Base-by-base conservation (phyloP, 1,140 invertebrate genomes). In the Ceratina japonica region DNA sequence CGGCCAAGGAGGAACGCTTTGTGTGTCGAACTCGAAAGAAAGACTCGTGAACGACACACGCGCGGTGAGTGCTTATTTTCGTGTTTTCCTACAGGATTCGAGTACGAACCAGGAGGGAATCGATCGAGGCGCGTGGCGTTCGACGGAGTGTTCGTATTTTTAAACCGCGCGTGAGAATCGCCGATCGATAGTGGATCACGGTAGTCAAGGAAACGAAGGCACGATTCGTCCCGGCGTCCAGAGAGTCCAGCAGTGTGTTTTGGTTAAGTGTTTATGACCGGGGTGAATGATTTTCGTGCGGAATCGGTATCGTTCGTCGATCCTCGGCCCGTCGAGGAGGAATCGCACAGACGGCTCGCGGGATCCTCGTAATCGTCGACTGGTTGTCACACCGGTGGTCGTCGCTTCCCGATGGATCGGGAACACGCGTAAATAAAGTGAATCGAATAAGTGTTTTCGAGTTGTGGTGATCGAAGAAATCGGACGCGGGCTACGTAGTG, bases 1-100 rank as follows among this genome's bases (percentile, higher is more conserved):
- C 71, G 77, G 24, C 44, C 62, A 79, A 79, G 75, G 69, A 74
- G 78, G 59, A 69, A 80, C 79, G 79, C 61, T 80, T 70, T 80
- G 65, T 70, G 64, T 24, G 61, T 51, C n/a, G 37, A n/a, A 22
- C 51, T 73, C 15, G 44, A 51, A 54, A 62, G 16, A 58, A 62
- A 52, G 22, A 37, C 24, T 65, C 54, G 20, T 24, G 16, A 27
- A 62, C 49, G 18, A 24, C n/a, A 20, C 10, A 27, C 44, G 27
- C 27, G 4, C 4, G n/a, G n/a, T 4, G 27, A 31, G 27, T 31
- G 27, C 27, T 31, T 31, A 31, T 31, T 31, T 4, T 31, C 24
- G 75, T 58, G 58, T 31, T 8, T 59, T 54, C 13, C 51, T 31
- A 2, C 22, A 49, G 7, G 10, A 3, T 10, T n/a, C n/a, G n/a